Evolutionary conservation across 1,140 invertebrate genomes (phyloP).

Genomic region (Lepidurus apus): DNA sequence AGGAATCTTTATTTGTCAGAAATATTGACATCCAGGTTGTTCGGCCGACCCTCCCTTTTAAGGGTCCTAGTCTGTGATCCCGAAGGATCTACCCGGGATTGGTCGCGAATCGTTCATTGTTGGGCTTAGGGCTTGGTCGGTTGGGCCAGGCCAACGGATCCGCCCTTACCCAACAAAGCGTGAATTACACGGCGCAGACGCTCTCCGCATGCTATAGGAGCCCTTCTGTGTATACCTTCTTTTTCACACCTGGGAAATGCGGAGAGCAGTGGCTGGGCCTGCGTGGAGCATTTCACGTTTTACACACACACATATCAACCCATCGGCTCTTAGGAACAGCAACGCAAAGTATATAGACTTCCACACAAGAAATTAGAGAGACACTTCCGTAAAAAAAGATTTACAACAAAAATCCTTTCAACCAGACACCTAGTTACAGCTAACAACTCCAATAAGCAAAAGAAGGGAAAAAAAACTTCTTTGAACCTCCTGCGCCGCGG

Average conservation of each 20-base stretch:
- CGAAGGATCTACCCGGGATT: slow-evolving; percentile 19
- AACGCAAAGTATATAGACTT: neutral
- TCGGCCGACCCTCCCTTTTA: slow-evolving; percentile 21
- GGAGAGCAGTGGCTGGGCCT: slow-evolving; percentile 3
- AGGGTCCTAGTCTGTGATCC: neutral
- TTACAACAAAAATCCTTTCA: neutral
- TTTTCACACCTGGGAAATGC: neutral
- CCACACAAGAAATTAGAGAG: neutral
- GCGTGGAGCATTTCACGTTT: neutral
- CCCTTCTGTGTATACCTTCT: slow-evolving; percentile 2
- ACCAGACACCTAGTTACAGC: slow-evolving; percentile 1
- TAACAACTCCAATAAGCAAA: neutral
- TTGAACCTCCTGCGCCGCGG: neutral
- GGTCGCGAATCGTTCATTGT: slow-evolving; percentile 1
- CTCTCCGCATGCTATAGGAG: neutral
- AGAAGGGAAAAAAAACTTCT: neutral
- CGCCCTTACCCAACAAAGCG: slow-evolving; percentile 8
- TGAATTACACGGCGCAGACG: slow-evolving; percentile 1
- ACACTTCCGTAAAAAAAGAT: neutral
- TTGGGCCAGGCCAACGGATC: slow-evolving; percentile 2
- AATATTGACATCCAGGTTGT: slow-evolving; percentile 29
- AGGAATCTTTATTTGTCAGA: slow-evolving; percentile 30
- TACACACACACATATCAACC: neutral
- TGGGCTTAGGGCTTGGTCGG: slow-evolving; percentile 20
- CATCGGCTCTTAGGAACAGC: neutral